Conservation (phyloP, 2,113 vertebrate genomes). For the Oxyruncus cristatus region DNA sequence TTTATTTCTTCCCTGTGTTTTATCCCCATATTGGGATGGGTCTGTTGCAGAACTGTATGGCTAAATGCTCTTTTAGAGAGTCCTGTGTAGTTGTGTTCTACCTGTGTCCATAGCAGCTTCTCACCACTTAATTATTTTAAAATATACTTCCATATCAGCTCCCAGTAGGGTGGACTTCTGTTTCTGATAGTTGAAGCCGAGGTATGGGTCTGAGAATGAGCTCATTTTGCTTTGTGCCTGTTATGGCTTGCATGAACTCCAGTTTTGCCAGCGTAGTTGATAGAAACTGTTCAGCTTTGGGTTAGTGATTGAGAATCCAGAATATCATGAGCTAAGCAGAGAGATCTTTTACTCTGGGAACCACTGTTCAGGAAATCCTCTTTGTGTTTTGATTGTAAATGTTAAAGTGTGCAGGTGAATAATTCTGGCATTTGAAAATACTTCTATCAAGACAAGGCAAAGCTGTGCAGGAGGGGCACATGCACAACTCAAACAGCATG, state of each 20-base stretch:
- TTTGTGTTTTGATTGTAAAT: neutral
- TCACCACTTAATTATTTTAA: neutral
- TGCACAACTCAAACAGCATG: rapidly evolving
- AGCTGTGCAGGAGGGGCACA: rapidly evolving
- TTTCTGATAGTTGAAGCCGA: neutral
- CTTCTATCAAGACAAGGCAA: neutral
- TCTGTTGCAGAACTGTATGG: neutral
- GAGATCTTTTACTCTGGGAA: neutral
- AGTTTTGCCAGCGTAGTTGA: neutral
- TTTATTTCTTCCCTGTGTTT: neutral
- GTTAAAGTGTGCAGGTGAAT: neutral
- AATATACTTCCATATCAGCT: neutral
- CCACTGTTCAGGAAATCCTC: neutral
- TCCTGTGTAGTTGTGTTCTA: neutral
- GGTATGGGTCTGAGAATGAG: neutral
- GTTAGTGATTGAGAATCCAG: neutral
- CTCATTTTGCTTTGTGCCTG: neutral
- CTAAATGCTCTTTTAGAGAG: neutral
- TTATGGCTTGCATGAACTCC: neutral
- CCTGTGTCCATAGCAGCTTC: neutral
- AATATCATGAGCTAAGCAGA: neutral
- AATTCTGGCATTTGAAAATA: neutral
- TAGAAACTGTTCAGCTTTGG: neutral
- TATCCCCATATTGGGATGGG: neutral
- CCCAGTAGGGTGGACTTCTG: neutral